Conservation (phyloP, 2,888 invertebrate genomes). For the Creontiades dilutus region DNA sequence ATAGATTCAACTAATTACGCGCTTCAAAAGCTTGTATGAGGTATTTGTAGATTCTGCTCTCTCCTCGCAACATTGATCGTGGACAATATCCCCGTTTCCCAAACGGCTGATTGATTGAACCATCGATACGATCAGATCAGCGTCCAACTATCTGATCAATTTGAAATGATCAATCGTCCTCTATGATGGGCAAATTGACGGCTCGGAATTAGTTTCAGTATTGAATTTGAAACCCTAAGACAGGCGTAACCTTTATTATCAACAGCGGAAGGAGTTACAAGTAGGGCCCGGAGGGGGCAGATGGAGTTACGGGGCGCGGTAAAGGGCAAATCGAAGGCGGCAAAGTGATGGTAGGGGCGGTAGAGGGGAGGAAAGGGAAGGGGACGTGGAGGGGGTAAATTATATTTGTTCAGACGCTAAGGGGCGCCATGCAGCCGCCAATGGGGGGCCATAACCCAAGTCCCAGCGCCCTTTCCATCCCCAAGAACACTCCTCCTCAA, state of each 20-base stretch:
- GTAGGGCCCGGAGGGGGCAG: neutral
- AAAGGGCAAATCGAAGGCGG: slow-evolving; percentile 11
- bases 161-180: neutral
- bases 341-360: neutral
- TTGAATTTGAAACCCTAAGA: neutral
- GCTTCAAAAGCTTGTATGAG: too few relatives aligned
- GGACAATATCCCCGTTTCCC: too few relatives aligned
- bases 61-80: too few relatives aligned
- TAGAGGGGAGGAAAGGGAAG: neutral
- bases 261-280: neutral
- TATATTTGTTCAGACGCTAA: slow-evolving; percentile 7
- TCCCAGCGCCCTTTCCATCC: neutral
- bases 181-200: neutral
- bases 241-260: neutral
- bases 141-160: too few relatives aligned
- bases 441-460: neutral
- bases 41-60: too few relatives aligned
- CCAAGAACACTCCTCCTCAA: too few relatives aligned
- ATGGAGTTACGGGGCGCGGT: neutral
- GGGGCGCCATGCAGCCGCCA: slow-evolving; percentile 9
- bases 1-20: too few relatives aligned
- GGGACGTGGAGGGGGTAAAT: neutral
- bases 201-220: neutral
- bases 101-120: too few relatives aligned
- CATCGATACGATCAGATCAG: too few relatives aligned